These are phyloP conservation scores for Drosophila imparisetae DNA, from an alignment of 2,888 invertebrate species.

Conservation along the genomic window DNA sequence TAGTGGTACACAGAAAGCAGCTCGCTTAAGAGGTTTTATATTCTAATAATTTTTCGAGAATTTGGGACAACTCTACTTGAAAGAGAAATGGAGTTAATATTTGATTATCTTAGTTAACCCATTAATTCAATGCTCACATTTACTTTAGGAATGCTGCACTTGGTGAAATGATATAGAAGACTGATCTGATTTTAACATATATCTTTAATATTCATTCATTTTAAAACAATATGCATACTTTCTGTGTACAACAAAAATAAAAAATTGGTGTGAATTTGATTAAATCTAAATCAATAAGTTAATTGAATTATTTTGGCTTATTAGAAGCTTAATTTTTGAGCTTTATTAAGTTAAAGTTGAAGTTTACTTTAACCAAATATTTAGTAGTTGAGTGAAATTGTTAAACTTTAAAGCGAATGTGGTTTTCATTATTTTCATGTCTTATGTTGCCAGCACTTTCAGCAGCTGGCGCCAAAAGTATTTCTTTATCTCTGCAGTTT, in stretches of 20 bases:
- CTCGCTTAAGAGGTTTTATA: not conserved
- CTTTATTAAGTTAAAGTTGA: not conserved
- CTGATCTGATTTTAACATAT: not conserved
- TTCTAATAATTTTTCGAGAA: conserved; percentile 1
- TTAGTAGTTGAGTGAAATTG: conserved; percentile 2
- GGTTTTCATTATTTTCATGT: conserved; percentile 13
- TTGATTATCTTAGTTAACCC: not conserved
- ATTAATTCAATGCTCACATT: not conserved
- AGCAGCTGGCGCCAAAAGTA: conserved; percentile 15
- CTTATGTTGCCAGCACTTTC: conserved; percentile 12
- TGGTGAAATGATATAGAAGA: not conserved
- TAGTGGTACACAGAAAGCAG: conserved; percentile 4
- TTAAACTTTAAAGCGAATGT: conserved; percentile 24
- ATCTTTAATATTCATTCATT: not conserved
- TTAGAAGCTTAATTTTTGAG: not conserved
- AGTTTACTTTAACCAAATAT: not conserved
- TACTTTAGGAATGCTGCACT: not conserved
- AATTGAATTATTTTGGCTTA: not conserved
- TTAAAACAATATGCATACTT: not conserved
- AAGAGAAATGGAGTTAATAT: conserved; percentile 3
- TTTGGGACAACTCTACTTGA: not conserved
- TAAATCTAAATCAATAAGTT: not conserved
- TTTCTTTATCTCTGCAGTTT: conserved; percentile 28
- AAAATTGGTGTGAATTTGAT: not conserved
- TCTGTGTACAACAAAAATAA: not conserved